Conservation (phyloP, 1,140 invertebrate species). For the Streblospio benedicti region DNA sequence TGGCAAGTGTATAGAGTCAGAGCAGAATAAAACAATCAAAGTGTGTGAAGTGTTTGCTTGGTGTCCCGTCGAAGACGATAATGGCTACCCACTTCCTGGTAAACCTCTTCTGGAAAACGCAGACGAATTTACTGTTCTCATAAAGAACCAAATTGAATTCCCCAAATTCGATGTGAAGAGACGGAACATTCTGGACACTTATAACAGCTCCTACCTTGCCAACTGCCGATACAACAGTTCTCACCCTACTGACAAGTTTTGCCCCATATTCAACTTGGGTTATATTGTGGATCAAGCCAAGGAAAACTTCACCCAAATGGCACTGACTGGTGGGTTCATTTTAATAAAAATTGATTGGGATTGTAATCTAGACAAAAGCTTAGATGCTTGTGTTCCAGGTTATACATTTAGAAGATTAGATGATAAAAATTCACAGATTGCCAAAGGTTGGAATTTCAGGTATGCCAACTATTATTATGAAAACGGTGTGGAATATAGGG, state of each 20-base stretch:
- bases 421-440: slow-evolving; percentile 30
- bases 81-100: too few species aligned
- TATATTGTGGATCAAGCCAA: slow-evolving; percentile 46
- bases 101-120: slow-evolving; percentile 41
- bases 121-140: slow-evolving; percentile 51
- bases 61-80: slow-evolving; percentile 52
- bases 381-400: slow-evolving; percentile 47
- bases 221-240: slow-evolving; percentile 42
- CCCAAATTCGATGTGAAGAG: slow-evolving; percentile 44
- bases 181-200: slow-evolving; percentile 47
- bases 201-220: slow-evolving; percentile 41
- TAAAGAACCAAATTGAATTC: slow-evolving; percentile 53
- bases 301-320: slow-evolving; percentile 39
- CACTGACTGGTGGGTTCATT: slow-evolving; percentile 50
- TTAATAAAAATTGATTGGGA: slow-evolving; percentile 51
- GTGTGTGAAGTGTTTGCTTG: slow-evolving; percentile 51
- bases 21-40: slow-evolving; percentile 18
- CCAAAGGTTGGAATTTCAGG: slow-evolving; percentile 52
- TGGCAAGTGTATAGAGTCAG: slow-evolving; percentile 43
- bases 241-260: slow-evolving; percentile 40
- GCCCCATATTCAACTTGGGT: slow-evolving; percentile 50
- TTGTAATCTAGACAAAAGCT: slow-evolving; percentile 50
- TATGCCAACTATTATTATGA: slow-evolving; percentile 46
- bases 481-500: slow-evolving; percentile 42
- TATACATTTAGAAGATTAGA: slow-evolving; percentile 49